Evolutionary conservation across 2,797 vertebrate species (phyloP), one percentile per base, ranked within the genome.

Genomic region (Eulemur coronatus): DNA sequence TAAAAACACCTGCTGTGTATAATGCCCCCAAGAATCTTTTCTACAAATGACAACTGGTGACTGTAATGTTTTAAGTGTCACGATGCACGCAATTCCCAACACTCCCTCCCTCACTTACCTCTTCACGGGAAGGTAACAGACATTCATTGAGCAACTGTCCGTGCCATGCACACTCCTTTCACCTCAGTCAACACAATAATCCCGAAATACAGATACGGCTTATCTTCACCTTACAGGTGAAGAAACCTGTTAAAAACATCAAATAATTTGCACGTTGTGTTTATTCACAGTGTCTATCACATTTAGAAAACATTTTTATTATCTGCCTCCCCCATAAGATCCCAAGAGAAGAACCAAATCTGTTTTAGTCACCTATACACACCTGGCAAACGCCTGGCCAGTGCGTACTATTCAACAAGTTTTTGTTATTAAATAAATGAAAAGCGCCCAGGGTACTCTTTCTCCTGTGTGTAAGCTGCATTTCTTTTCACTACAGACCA

Each of bases 221-320:
- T 75, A 46, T 59, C 26, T 46, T 59, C 73, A 57, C 41, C 41
- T 79, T 48, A 38, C 73, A 46, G 88, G 48, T 35, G 59, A 92
- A 55, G 43, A 85, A 75, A 75, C 48, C 79, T 90, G 43, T 78
- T 76, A 87, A 89, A 91, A 93, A 90, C 15, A 96, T 59, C 35
- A 91, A 82, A 84, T 63, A 52, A 89, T 43, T 50, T 57, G 33
- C 57, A 70, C 26, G 18, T 0, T 76, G 67, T 41, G 35, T 46
- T 87, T 85, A 48, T 69, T 14, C 65, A 91, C 15, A 61, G 28
- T 4, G 5, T 22, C 2, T 63, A 86, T 70, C 18, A 82, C 10
- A 80, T 38, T 63, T 69, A 11, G 41, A 91, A 59, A 43, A 13
- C 5, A 22, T 63, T 72, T 81, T 59, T 52, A 43, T 46, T 52